Conservation (phyloP, 2,888 invertebrate genomes). For the Pycnomerus fuliginosus region DNA sequence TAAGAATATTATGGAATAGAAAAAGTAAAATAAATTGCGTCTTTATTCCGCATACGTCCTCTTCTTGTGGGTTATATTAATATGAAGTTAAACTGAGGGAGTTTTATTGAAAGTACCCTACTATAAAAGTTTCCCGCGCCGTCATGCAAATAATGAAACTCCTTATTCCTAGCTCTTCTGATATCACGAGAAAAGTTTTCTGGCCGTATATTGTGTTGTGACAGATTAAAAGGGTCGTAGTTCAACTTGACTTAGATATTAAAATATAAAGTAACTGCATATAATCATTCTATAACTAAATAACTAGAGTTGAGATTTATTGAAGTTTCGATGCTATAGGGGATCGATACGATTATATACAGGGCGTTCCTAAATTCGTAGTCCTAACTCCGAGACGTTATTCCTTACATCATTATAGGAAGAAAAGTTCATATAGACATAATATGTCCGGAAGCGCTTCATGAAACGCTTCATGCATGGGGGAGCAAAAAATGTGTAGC, state of each 20-base stretch:
- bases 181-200: slow-evolving; percentile 14
- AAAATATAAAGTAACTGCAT: slow-evolving; percentile 25
- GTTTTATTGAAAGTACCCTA: slow-evolving; percentile 21
- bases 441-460: no score
- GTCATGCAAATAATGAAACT: slow-evolving; percentile 28
- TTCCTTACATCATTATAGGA: no score
- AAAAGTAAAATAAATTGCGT: slow-evolving; percentile 9
- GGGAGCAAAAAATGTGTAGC: no score
- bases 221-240: slow-evolving; percentile 35
- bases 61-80: slow-evolving; percentile 15
- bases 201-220: slow-evolving; percentile 12
- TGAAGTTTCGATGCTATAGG: slow-evolving; percentile 14
- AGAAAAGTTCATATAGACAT: no score
- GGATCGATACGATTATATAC: no score
- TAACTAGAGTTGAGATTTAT: slow-evolving; percentile 11
- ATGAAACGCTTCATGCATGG: no score
- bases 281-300: no score
- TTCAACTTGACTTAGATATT: slow-evolving; percentile 31
- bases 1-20: background rate
- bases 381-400: no score
- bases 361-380: no score
- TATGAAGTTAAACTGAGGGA: slow-evolving; percentile 16
- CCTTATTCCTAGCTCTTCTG: slow-evolving; percentile 15
- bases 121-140: slow-evolving; percentile 21
- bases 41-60: slow-evolving; percentile 4